Base-by-base conservation (phyloP, 2,113 vertebrate species). In the Pithys albifrons region DNA sequence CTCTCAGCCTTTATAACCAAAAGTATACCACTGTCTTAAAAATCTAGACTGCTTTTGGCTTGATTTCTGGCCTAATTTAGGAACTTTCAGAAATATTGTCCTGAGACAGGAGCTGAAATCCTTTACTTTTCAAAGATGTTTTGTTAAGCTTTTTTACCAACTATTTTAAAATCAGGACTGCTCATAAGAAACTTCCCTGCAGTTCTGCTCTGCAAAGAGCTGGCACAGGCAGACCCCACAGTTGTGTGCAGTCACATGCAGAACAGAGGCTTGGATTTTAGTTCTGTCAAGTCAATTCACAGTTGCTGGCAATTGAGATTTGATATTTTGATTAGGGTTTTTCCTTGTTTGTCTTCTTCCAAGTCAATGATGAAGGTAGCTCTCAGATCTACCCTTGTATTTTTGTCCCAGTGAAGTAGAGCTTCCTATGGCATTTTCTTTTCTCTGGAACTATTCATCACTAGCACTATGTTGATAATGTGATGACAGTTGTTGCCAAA, bases 401-500 rank as follows among this genome's bases (percentile, higher is more conserved):
- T 90, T 88, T 73, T 88, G 72, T 93, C 84, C 79, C 71, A 66
- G 23, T 35, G 48, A 96, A 94, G 80, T 46, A 18, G 91, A 84
- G 93, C 29, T 95, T 96, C 77, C 95, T 46, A 49, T 85, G 84
- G 86, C 88, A 92, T 95, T 96, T 86, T 89, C 88, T 82, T 88
- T 85, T 67, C 57, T 72, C 61, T 90, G 83, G 76, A 95, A 90
- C 87, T 97, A 95, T 92, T 97, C 93, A 95, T 97, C 95, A 93
- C 94, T 95, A 95, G 49, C 94, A 88, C 95, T 97, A 93, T 96
- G 95, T 88, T 85, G 95, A 96, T 96, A 87, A 96, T 85, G 89
- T 96, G 96, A 93, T 98, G 97, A 97, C 89, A 97, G 94, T 94
- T 96, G 95, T 97, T 97, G 95, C 95, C 91, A 96, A 98, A 98